Base-by-base conservation (phyloP, 2,113 vertebrate genomes). In the Pomatostomus ruficeps region DNA sequence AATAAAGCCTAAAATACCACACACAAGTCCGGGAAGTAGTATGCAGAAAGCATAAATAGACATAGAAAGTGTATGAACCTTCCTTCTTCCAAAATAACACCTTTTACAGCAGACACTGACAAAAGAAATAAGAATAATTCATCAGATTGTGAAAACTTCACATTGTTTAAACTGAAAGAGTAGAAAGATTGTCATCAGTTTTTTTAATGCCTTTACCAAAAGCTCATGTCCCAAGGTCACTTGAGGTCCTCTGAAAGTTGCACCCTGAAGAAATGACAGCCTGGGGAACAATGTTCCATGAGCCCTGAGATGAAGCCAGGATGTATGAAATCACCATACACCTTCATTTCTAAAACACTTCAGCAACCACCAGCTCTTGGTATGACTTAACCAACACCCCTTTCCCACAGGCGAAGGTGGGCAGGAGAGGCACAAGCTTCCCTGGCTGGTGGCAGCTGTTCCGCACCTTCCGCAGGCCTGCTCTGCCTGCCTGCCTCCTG, bases 1-100 rank as follows among this genome's bases (percentile, higher is more conserved):
- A 97, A 97, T 67, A 61, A 68, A 45, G 93, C 97, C 97, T 94
- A 97, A 97, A 98, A 98, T 98, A 98, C 52, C 96, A 49, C 85
- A 68, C 84, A 33, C 88, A 73, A 95, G 88, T 81, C 78, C 3
- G 11, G 90, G 93, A 92, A 89, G 51, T 75, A 63, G 94, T 74
- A 85, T 31, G 58, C 67, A 78, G 94, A 54, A 67, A 92, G 89
- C 95, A 89, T 89, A 83, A 88, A 93, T 38, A 68, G 79, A 67
- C 63, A 81, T 0, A 88, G 38, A 43, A 85, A 75, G 80, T 63
- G 28, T 36, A 62, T 6, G 26, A n/a, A 52, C 57, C 35, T 59
- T 72, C 61, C 11, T 58, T 19, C 57, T 68, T 85, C 59, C 66
- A 82, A 61, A 87, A 57, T 31, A 70, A 48, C 3, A 6, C 21